Evolutionary conservation across 35 echinoderm and acorn worm genomes (phyloP).

Genomic region (Diadema setosum): DNA sequence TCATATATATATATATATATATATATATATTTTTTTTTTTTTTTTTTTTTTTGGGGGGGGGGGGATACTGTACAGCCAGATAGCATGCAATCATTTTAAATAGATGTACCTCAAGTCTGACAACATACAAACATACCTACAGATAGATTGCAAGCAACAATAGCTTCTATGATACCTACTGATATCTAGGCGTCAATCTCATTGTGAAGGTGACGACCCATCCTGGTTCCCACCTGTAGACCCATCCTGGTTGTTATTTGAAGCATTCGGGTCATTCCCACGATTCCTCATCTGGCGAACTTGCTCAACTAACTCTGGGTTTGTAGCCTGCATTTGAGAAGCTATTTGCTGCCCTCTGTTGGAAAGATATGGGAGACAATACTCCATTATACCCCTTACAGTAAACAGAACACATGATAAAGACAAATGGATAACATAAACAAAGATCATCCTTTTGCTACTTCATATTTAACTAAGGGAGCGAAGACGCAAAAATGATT

Average conservation of each 20-base stretch:
- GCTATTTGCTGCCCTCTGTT: conserved; percentile 59
- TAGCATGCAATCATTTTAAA: background rate
- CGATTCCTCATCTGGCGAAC: conserved; percentile 27
- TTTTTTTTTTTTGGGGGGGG: no score
- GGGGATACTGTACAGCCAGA: background rate
- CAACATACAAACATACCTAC: background rate
- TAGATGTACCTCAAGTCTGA: background rate
- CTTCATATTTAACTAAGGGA: background rate
- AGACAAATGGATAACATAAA: background rate
- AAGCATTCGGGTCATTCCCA: background rate
- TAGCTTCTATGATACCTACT: background rate
- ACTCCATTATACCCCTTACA: background rate
- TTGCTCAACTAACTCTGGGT: conserved; percentile 52
- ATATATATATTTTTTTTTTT: no score
- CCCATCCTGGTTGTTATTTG: conserved; percentile 23
- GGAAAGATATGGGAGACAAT: background rate
- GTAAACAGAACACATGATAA: background rate
- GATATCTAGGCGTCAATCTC: background rate
- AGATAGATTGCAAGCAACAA: background rate
- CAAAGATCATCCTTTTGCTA: background rate
- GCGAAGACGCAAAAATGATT: background rate
- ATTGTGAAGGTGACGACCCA: background rate
- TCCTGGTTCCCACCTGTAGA: background rate
- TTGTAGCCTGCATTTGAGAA: conserved; percentile 36
- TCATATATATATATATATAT: no score